Conservation (phyloP, 2,797 vertebrate species). For the Pogoniulus pusillus region DNA sequence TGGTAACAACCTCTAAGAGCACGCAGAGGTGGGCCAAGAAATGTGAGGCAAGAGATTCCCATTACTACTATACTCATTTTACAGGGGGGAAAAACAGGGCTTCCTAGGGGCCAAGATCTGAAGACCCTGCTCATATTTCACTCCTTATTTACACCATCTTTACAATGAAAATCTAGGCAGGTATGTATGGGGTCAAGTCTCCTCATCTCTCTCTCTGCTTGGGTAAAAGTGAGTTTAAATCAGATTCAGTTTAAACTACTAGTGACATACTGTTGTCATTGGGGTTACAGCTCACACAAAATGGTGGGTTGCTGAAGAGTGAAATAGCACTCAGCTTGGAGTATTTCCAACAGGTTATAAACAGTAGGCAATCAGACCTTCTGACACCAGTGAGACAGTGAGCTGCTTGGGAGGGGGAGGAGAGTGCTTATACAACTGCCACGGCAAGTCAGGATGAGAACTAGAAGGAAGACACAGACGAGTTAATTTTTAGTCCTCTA, state of each 20-base stretch:
- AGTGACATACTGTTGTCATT: not conserved
- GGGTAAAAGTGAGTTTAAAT: not conserved
- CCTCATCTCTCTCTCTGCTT: not conserved
- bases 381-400: not conserved
- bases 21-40: not conserved
- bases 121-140: not conserved
- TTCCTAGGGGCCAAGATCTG: not conserved
- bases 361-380: not conserved
- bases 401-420: not conserved
- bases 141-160: not conserved
- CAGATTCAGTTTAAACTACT: not conserved
- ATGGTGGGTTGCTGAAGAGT: not conserved
- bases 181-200: not conserved
- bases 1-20: not conserved
- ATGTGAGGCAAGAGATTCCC: not conserved
- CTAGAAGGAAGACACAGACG: not conserved
- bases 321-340: not conserved
- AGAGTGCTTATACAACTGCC: not conserved
- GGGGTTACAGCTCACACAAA: not conserved
- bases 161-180: not conserved
- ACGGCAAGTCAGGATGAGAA: not conserved
- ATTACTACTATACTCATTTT: not conserved
- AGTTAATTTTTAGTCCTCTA: not conserved
- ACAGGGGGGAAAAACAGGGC: fast-evolving
- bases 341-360: not conserved